Evolutionary conservation across 1,140 invertebrate species (phyloP), one percentile per base, ranked within the genome.

Genomic region (Drosophila quadrilineata): DNA sequence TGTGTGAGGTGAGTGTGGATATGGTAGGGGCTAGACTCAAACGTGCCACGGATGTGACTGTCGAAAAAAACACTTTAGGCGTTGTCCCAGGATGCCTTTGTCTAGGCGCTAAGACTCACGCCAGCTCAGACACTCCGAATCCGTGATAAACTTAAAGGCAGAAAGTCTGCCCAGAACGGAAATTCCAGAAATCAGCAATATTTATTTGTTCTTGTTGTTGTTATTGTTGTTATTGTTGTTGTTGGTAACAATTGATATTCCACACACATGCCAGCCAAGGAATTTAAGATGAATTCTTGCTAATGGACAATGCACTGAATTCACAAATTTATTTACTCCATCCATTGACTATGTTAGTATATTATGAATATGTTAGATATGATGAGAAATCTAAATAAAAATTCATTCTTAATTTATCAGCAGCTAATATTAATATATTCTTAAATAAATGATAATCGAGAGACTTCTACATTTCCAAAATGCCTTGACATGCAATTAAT

Each of bases 11-110:
- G 29, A 29, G 22, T 38, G 33, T 52, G 14, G 24, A 41, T 53
- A 12, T 24, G 31, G 21, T 21, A 21, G 9, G 12, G 36, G 21
- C 4, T 40, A 58, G 40, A 22, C 28, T 28, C 6, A 72, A 75
- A 80, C 68, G 68, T 70, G 77, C 72, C 67, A 60, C 53, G 73
- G 77, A 77, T 76, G 66, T 65, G 73, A 70, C 69, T 82, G 73
- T 64, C 73, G 77, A 75, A 59, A 60, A 74, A 79, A 82, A 84
- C 77, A 84, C 69, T 82, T 84, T 38, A 57, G 69, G 69, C 73
- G 29, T 71, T 71, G 41, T 77, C 64, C 69, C 77, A 63, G 59
- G 77, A 84, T 72, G 70, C 60, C 60, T 66, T 77, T 69, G 73
- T 82, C 77, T 77, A 82, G 66, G 77, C 73, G 77, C 74, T 67